Evolutionary conservation across 2,888 invertebrate species (phyloP).

Genomic region (Ditula angustiorana): DNA sequence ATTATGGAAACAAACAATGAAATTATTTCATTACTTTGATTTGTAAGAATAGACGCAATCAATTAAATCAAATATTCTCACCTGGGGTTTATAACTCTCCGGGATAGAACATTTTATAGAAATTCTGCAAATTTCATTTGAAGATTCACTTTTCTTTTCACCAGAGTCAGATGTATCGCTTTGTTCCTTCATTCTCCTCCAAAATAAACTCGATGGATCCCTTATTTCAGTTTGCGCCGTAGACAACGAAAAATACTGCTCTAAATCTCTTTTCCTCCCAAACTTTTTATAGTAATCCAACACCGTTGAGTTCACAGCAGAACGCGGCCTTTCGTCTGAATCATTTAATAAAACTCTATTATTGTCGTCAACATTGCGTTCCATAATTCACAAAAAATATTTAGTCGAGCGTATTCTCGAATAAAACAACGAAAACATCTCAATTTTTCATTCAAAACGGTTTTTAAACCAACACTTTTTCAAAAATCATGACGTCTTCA

Average conservation of each 20-base stretch:
- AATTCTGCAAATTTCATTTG: slow-evolving; percentile 75
- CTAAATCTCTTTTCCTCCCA: slow-evolving; percentile 87
- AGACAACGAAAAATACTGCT: slow-evolving; percentile 87
- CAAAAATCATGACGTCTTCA: slow-evolving; percentile 49
- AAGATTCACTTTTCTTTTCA: slow-evolving; percentile 69
- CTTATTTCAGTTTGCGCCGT: slow-evolving; percentile 75
- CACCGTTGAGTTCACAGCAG: slow-evolving; percentile 74
- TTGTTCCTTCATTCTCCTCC: slow-evolving; percentile 76
- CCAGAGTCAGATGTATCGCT: slow-evolving; percentile 76
- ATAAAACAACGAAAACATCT: slow-evolving; percentile 39
- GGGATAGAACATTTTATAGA: slow-evolving; percentile 74
- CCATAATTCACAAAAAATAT: slow-evolving; percentile 57
- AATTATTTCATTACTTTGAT: too few species aligned
- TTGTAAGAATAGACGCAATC: too few species aligned
- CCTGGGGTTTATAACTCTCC: slow-evolving; percentile 67
- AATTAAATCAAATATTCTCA: too few species aligned
- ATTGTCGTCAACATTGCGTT: slow-evolving; percentile 53
- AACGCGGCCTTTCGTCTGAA: slow-evolving; percentile 51
- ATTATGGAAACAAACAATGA: too few species aligned
- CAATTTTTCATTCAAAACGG: slow-evolving; percentile 46
- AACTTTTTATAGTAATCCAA: slow-evolving; percentile 89
- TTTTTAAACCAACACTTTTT: slow-evolving; percentile 43
- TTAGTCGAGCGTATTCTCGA: slow-evolving; percentile 4
- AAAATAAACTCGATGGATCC: slow-evolving; percentile 73
- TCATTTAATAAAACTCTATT: slow-evolving; percentile 35